Evolutionary conservation across 2,797 vertebrate genomes (phyloP).

Genomic region (Rhinatrema bivittatum): DNA sequence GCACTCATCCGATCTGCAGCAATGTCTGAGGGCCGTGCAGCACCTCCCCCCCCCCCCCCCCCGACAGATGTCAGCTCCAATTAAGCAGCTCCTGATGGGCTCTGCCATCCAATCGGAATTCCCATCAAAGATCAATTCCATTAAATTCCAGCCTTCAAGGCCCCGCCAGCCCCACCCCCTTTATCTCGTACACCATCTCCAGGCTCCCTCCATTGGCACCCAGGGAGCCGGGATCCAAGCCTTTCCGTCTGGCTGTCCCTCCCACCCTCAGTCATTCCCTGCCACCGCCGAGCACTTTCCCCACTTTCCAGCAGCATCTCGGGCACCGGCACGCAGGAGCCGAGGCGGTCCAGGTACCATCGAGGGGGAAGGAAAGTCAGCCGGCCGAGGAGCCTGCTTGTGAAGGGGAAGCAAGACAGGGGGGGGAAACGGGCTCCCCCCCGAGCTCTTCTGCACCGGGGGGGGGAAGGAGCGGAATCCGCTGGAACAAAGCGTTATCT

Average conservation of each 20-base stretch:
- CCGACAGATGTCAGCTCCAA: constrained; percentile 75
- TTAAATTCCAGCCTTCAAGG: constrained; percentile 46
- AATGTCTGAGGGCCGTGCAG: constrained; percentile 70
- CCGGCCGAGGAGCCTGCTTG: too few species aligned
- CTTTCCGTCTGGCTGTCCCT: not conserved
- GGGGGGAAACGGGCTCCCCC: too few species aligned
- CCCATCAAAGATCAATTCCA: constrained; percentile 65
- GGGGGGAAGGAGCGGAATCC: too few species aligned
- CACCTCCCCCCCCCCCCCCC: constrained; percentile 64
- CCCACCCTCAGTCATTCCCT: not conserved
- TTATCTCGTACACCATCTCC: constrained; percentile 72
- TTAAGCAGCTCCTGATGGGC: constrained; percentile 63
- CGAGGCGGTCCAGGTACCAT: too few species aligned
- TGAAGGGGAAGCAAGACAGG: too few species aligned
- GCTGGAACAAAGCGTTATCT: too few species aligned
- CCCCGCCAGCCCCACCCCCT: constrained; percentile 54
- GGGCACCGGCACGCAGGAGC: too few species aligned
- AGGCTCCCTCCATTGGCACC: constrained; percentile 56
- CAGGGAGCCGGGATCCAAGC: constrained; percentile 34
- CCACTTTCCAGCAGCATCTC: not conserved
- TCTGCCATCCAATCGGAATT: constrained; percentile 67
- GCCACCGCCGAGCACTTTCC: not conserved
- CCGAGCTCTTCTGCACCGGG: too few species aligned
- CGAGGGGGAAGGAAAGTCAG: too few species aligned
- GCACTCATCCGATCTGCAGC: constrained; percentile 57